Evolutionary conservation across 2,797 vertebrate genomes (phyloP), one percentile per base, ranked within the genome.

Genomic region (Heterohyrax brucei): DNA sequence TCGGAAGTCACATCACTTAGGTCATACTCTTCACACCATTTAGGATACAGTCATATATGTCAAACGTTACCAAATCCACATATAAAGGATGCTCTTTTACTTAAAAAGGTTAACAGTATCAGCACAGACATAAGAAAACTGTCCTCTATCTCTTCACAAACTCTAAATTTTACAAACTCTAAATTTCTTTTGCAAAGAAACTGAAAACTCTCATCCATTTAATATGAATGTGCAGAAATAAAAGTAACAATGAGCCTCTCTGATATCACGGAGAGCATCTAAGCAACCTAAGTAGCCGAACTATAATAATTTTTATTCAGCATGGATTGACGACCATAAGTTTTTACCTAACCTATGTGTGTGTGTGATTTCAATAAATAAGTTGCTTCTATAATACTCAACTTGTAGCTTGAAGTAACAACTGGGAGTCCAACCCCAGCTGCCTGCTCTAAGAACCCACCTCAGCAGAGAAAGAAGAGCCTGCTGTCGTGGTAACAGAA

Each of bases 81-180:
- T 48, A 68, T 33, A 76, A 94, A 90, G 24, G 14, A 28, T 89
- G 6, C 3, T 39, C 7, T 79, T 95, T 82, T 75, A 10, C 81
- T 94, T 53, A 93, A 62, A 68, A 82, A 46, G 3, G 39, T 56
- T 68, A 92, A 85, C 93, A 91, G 86, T 72, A 88, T 64, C 24
- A 59, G 8, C 33, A 64, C 5, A 48, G 46, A 48, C 9, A 9
- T n/a, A 72, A 82, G 10, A 89, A 80, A n/a, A 93, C 24, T 72
- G 76, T 82, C 75, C 8, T 86, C 48, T 72, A 48, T 10, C 12
- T 73, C 84, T 73, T 70, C 68, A 73, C 89, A 95, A 89, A 12
- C 33, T 68, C 94, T 64, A 87, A 77, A 68, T 73, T 94, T 96
- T 33, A 96, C 13, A n/a, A n/a, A n/a, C n/a, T n/a, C n/a, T n/a